phyloP scores from a whole-genome alignment of 2,888 invertebrate genomes.

The Atrina japonica region DNA sequence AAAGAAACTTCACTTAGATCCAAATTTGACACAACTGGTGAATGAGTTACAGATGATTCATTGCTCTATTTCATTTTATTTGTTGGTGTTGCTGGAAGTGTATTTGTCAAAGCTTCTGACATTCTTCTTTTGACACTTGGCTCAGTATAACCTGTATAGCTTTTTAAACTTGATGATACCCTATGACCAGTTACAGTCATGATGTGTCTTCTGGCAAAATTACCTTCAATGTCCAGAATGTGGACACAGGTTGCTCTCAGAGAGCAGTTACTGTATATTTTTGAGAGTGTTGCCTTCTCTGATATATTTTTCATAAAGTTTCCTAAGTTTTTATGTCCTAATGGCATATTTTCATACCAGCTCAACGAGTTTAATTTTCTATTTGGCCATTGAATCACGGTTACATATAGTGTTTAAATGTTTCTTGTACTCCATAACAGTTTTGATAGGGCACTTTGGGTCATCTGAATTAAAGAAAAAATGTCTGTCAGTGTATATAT shows the following conservation, averaged over 20 bases:
- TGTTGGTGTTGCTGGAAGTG: too few species aligned
- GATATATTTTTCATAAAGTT: constrained; percentile 10
- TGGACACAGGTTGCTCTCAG: not conserved
- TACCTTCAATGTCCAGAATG: not conserved
- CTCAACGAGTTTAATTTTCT: not conserved
- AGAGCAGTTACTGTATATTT: constrained; percentile 3
- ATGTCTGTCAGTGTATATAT: too few species aligned
- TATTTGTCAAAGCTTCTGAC: too few species aligned
- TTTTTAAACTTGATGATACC: too few species aligned
- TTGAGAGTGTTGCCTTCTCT: constrained; percentile 1
- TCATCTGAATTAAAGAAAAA: constrained; percentile 8
- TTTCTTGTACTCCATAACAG: constrained; percentile 12
- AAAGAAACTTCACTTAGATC: too few species aligned
- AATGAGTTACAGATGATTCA: too few species aligned
- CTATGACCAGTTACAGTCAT: constrained; percentile 1
- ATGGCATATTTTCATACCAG: not conserved
- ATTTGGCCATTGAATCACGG: constrained; percentile 19
- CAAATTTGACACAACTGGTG: too few species aligned
- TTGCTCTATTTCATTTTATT: too few species aligned
- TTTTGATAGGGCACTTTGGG: constrained; percentile 11
- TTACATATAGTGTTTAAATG: constrained; percentile 10
- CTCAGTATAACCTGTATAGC: too few species aligned
- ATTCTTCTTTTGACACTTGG: too few species aligned
- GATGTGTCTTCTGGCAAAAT: constrained; percentile 1
- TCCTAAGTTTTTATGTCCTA: constrained; percentile 8